Base-by-base conservation (phyloP, 2,113 vertebrate genomes). In the Rutilus rutilus region DNA sequence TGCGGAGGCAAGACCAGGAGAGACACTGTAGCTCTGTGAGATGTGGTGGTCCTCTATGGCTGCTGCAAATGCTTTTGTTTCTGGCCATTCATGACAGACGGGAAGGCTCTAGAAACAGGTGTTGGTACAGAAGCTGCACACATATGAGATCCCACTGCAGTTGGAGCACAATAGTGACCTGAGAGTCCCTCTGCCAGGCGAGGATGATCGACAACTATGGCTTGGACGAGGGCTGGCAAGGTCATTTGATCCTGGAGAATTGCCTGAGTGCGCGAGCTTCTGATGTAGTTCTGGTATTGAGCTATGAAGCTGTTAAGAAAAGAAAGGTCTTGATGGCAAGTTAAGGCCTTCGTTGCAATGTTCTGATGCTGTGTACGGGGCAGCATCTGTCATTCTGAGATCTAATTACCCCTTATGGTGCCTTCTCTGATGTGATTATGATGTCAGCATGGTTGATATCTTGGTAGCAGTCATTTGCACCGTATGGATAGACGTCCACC, bases 401-500 rank as follows among this genome's bases (percentile, higher is more conserved):
- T 93, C 88, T 92, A 95, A 93, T 94, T 93, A 80, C 27, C 91
- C 90, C 90, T 85, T 93, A 93, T 92, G 93, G 91, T 86, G 90
- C 87, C 91, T 92, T 90, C 90, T 91, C 91, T 95, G 95, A 96
- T 96, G 93, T 81, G 93, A 96, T 96, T 95, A 96, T 94, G 95
- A 93, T 93, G 93, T 95, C 94, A 91, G 94, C 88, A 91, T 93
- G 89, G 93, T 92, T 93, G 92, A 94, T 91, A 94, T 94, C 93
- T 91, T 92, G 91, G 91, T 93, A 89, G 50, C 95, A 94, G 96
- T 92, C 89, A 92, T 80, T 83, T 45, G 82, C 83, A 54, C 52
- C 11, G 83, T 52, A 8, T 88, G 50, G 74, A 87, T 60, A 50
- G 86, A 33, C 82, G 88, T 91, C 91, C 75, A 86, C 80, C 36